A percentile compares a stretch with the other conserved stretches of the same genome.
phyloP scores from a whole-genome alignment of 1,140 invertebrate species.

The Bemisia tabaci region DNA sequence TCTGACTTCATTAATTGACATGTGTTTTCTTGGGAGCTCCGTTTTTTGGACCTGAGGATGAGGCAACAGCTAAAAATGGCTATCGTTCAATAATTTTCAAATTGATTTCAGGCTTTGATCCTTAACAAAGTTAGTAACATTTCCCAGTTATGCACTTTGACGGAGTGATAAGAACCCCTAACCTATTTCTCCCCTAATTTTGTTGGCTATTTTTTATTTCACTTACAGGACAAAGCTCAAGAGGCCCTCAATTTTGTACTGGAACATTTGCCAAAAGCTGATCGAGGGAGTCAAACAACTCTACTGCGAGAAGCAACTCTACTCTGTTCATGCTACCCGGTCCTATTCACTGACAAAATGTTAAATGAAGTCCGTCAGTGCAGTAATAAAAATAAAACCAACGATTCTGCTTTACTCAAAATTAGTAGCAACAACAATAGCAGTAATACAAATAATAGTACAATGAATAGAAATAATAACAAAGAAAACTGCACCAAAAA shows the following conservation, averaged over 20 bases:
- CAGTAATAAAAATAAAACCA: constrained; percentile 31
- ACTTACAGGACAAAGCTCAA: constrained; percentile 52
- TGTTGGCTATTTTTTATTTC: too few relatives aligned
- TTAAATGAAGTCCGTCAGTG: constrained; percentile 51
- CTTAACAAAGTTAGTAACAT: too few relatives aligned
- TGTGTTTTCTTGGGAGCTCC: too few relatives aligned
- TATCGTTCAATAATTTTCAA: too few relatives aligned
- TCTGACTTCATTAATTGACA: too few relatives aligned
- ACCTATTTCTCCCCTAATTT: too few relatives aligned
- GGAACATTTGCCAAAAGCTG: constrained; percentile 50
- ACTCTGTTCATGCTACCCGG: constrained; percentile 58
- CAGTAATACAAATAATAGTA: not conserved
- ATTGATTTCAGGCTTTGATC: too few relatives aligned
- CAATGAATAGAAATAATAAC: not conserved
- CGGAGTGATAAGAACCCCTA: too few relatives aligned
- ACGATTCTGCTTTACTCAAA: not conserved
- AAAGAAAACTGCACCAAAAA: not conserved
- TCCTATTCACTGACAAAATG: constrained; percentile 60
- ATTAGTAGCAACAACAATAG: not conserved
- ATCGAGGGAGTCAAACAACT: constrained; percentile 49
- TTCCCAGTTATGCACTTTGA: too few relatives aligned
- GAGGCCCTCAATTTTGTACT: constrained; percentile 66
- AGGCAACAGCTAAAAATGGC: too few relatives aligned
- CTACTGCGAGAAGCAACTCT: constrained; percentile 60
- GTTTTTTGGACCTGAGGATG: too few relatives aligned